phyloP scores from a whole-genome alignment of 1,140 invertebrate species.

The Drosophila obscura region DNA sequence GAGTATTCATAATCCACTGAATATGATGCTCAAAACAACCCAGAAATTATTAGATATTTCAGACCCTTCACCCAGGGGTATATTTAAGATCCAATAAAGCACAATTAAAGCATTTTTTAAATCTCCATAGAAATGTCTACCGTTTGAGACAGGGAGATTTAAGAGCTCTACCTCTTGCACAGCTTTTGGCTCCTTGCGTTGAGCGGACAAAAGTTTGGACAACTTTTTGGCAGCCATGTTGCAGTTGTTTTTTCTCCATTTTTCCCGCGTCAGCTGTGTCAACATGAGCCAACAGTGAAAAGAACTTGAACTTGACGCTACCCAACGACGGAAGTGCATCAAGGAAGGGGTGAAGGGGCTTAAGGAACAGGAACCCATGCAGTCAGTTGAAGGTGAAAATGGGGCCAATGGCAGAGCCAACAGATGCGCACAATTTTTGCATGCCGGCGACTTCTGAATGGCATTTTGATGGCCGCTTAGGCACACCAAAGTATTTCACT shows the following conservation, averaged over 20 bases:
- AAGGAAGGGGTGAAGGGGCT: too few relatives aligned
- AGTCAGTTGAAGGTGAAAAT: conserved; percentile 53
- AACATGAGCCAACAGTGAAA: conserved; percentile 32
- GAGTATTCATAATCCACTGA: too few relatives aligned
- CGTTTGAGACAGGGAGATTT: too few relatives aligned
- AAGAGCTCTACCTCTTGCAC: background rate
- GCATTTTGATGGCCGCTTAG: conserved; percentile 49
- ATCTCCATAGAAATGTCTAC: too few relatives aligned
- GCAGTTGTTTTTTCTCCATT: conserved; percentile 17
- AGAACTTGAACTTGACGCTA: conserved; percentile 43
- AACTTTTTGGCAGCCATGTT: conserved; percentile 45
- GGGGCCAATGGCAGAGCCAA: conserved; percentile 22
- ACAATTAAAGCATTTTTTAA: background rate
- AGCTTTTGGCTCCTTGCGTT: background rate
- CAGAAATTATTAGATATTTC: too few relatives aligned
- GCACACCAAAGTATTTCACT: conserved; percentile 12
- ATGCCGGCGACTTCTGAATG: conserved; percentile 12
- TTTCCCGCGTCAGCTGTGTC: conserved; percentile 39
- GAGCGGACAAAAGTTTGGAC: conserved; percentile 36
- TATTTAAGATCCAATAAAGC: background rate
- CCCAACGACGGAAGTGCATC: background rate
- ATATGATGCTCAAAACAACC: too few relatives aligned
- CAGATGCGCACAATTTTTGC: conserved; percentile 36
- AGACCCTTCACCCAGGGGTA: background rate
- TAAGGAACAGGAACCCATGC: background rate